Conservation (phyloP, 2,888 invertebrate species). For the Thereva unica region DNA sequence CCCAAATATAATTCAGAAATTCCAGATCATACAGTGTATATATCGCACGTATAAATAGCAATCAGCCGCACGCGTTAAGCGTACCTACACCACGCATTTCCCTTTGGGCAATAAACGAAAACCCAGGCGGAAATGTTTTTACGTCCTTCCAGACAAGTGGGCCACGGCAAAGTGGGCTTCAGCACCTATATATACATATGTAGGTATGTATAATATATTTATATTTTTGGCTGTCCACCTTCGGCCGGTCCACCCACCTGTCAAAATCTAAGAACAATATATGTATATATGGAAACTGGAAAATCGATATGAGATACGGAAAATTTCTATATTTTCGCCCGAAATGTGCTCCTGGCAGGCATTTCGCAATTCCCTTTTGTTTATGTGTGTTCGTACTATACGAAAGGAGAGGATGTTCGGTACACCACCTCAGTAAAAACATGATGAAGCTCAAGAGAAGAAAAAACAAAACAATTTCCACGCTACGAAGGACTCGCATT, state of each 20-base stretch:
- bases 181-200: no score
- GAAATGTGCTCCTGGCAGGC: conserved; percentile 6
- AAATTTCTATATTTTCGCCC: conserved; percentile 16
- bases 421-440: conserved; percentile 16
- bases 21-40: neutral
- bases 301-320: conserved; percentile 17
- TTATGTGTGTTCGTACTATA: conserved; percentile 11
- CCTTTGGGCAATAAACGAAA: conserved; percentile 8
- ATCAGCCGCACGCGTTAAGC: conserved; percentile 4
- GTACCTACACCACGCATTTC: neutral
- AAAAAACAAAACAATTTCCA: neutral
- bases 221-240: no score
- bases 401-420: neutral
- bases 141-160: neutral
- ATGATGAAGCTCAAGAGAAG: conserved; percentile 1
- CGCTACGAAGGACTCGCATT: neutral
- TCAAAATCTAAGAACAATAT: conserved; percentile 6
- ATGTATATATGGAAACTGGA: conserved; percentile 5
- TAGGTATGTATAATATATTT: no score
- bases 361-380: neutral
- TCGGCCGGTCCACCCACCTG: neutral
- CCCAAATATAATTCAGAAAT: conserved; percentile 6
- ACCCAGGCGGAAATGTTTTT: conserved; percentile 6
- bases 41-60: conserved; percentile 4
- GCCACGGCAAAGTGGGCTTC: no score